phyloP scores from a whole-genome alignment of 2,797 vertebrate genomes.

The Okamejei kenojei region DNA sequence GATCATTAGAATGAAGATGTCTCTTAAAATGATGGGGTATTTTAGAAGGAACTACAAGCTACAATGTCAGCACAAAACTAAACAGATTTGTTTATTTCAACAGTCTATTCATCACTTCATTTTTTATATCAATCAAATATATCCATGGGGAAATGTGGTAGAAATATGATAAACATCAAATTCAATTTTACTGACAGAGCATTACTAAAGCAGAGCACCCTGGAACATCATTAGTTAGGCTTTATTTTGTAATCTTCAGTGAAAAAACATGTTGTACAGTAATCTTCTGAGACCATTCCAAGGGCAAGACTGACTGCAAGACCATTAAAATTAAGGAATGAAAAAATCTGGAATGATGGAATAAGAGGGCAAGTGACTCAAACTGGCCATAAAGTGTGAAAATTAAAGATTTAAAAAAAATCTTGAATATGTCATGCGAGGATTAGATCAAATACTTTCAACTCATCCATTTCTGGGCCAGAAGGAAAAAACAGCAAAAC shows the following conservation, averaged over 20 bases:
- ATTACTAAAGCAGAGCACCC: not conserved
- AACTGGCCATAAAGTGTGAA: not conserved
- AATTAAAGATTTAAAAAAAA: not conserved
- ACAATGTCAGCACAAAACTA: not conserved
- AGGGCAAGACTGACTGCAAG: not conserved
- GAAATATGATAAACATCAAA: not conserved
- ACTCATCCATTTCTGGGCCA: not conserved
- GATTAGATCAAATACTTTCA: not conserved
- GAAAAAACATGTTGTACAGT: not conserved
- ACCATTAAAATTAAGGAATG: not conserved
- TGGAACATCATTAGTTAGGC: not conserved
- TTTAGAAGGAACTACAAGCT: not conserved
- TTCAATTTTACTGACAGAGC: too few relatives aligned
- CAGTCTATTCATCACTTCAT: too few relatives aligned
- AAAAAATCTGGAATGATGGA: not conserved
- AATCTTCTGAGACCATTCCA: not conserved
- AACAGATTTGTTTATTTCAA: not conserved
- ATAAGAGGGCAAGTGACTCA: not conserved
- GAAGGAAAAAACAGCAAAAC: not conserved
- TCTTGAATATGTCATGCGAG: not conserved
- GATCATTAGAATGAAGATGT: not conserved
- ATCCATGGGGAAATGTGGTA: not conserved
- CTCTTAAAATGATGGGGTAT: not conserved
- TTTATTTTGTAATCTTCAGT: not conserved
- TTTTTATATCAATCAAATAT: not conserved